Conservation (phyloP, 2,888 invertebrate genomes). For the Gastracanthus pulcherrimus region DNA sequence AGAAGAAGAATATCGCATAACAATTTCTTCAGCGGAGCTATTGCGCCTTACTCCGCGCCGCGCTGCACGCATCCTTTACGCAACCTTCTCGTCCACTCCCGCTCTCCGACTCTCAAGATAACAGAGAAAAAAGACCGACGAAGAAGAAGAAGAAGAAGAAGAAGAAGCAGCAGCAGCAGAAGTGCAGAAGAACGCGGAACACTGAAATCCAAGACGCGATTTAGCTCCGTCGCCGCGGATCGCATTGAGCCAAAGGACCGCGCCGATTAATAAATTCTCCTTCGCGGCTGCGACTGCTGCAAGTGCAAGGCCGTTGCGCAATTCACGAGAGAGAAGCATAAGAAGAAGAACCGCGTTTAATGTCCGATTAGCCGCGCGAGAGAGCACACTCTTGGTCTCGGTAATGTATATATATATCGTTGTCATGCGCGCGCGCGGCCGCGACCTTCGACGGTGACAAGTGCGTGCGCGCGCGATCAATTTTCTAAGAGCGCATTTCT, state of each 20-base stretch:
- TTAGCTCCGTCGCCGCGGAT: conserved; percentile 1
- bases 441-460: not conserved
- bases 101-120: too few relatives aligned
- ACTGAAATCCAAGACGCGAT: conserved; percentile 44
- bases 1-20: not conserved
- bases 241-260: not conserved
- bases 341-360: conserved; percentile 40
- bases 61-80: not conserved
- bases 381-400: conserved; percentile 7
- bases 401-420: not conserved
- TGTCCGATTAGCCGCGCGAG: conserved; percentile 26
- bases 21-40: not conserved
- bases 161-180: not conserved
- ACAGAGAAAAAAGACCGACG: not conserved
- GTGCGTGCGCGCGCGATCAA: not conserved
- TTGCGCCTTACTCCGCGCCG: not conserved
- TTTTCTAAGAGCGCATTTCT: not conserved
- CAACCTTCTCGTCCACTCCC: not conserved
- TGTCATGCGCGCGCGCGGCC: not conserved
- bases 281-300: not conserved
- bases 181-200: conserved; percentile 11
- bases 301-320: conserved; percentile 46
- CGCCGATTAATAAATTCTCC: not conserved
- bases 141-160: not conserved
- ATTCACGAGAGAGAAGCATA: not conserved